phyloP scores from a whole-genome alignment of 2,888 invertebrate genomes.

The Clostera curtula region DNA sequence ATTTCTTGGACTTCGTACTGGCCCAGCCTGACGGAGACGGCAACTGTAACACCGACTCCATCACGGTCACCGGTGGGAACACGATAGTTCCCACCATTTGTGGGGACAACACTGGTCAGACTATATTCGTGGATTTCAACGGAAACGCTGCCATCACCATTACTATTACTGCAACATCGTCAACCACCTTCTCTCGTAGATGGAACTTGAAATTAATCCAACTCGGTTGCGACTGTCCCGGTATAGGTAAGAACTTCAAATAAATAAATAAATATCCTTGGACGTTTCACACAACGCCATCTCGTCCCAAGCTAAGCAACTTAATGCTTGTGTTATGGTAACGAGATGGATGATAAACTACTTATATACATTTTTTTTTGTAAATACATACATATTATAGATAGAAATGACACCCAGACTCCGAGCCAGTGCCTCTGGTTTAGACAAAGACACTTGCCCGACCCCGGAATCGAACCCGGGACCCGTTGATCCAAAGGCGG shows the following conservation, averaged over 20 bases:
- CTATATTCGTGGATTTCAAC: conserved; percentile 84
- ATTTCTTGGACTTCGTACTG: conserved; percentile 82
- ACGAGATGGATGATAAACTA: too few relatives aligned
- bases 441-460: too few relatives aligned
- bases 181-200: conserved; percentile 76
- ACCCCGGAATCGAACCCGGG: too few relatives aligned
- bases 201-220: conserved; percentile 86
- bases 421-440: too few relatives aligned
- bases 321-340: too few relatives aligned
- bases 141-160: conserved; percentile 80
- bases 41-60: conserved; percentile 79
- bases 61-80: conserved; percentile 81
- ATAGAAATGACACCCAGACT: too few relatives aligned
- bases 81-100: conserved; percentile 82
- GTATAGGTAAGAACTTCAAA: conserved; percentile 67
- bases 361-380: too few relatives aligned
- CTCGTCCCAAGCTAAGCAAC: too few relatives aligned
- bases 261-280: background rate
- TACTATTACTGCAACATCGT: conserved; percentile 77
- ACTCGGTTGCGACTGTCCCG: conserved; percentile 81
- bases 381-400: background rate
- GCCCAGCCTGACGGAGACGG: conserved; percentile 85
- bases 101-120: conserved; percentile 87
- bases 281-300: too few relatives aligned
- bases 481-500: too few relatives aligned